Conservation (phyloP, 2,113 vertebrate species). For the Pachycephala philippinensis region DNA sequence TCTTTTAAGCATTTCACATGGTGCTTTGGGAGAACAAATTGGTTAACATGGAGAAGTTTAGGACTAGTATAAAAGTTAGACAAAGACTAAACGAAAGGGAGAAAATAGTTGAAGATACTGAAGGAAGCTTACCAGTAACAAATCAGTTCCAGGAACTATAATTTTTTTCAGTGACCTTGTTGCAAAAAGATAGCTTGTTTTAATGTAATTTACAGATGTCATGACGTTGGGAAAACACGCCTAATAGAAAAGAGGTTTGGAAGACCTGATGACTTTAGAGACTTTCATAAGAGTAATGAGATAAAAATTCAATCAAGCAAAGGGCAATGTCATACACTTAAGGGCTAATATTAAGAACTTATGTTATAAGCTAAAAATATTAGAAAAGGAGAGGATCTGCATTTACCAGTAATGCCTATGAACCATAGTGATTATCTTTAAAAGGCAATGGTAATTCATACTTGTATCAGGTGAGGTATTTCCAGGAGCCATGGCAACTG, state of each 20-base stretch:
- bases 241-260: background rate
- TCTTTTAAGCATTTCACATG: background rate
- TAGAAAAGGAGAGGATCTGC: background rate
- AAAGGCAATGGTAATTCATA: background rate
- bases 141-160: background rate
- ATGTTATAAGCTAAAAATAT: background rate
- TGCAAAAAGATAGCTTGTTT: background rate
- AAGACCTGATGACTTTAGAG: background rate
- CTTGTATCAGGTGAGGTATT: background rate
- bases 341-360: background rate
- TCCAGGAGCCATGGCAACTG: background rate
- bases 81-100: background rate
- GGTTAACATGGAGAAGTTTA: background rate
- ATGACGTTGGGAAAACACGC: background rate
- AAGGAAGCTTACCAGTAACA: background rate
- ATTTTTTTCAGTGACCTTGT: background rate
- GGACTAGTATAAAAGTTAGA: background rate
- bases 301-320: background rate
- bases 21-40: background rate
- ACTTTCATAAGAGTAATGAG: background rate
- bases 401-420: background rate
- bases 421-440: background rate
- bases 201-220: background rate
- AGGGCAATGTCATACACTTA: background rate
- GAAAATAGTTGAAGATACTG: background rate